phyloP scores from a whole-genome alignment of 2,888 invertebrate species.

The Xestia c-nigrum region DNA sequence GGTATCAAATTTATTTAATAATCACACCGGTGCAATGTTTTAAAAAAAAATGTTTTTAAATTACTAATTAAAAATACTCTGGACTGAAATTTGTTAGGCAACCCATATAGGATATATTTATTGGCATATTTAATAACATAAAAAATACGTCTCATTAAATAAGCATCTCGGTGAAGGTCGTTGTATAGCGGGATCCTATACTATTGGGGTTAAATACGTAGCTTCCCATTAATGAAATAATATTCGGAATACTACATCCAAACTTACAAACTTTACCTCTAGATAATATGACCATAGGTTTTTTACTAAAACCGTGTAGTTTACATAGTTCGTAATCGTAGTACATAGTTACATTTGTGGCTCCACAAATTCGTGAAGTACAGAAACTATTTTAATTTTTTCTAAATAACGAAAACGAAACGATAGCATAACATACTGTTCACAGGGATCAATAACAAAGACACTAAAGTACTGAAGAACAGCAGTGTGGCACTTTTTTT shows the following conservation, averaged over 20 bases:
- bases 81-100: no score
- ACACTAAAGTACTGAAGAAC: constrained; percentile 10
- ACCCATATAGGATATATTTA: no score
- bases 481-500: constrained; percentile 19
- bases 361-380: not conserved
- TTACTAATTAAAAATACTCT: no score
- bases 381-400: not conserved
- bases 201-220: not conserved
- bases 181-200: no score
- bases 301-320: not conserved
- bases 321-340: not conserved
- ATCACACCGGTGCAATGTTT: no score
- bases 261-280: not conserved
- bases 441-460: constrained; percentile 19
- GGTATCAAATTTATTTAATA: no score
- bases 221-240: not conserved
- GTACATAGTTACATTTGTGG: not conserved
- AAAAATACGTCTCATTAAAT: no score
- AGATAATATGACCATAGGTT: not conserved
- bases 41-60: no score
- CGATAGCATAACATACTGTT: not conserved
- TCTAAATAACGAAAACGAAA: not conserved
- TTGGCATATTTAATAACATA: no score
- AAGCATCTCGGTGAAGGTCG: no score
- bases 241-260: not conserved